Evolutionary conservation across 2,113 vertebrate species (phyloP), one percentile per base, ranked within the genome.

Genomic region (Hiodon tergisus): DNA sequence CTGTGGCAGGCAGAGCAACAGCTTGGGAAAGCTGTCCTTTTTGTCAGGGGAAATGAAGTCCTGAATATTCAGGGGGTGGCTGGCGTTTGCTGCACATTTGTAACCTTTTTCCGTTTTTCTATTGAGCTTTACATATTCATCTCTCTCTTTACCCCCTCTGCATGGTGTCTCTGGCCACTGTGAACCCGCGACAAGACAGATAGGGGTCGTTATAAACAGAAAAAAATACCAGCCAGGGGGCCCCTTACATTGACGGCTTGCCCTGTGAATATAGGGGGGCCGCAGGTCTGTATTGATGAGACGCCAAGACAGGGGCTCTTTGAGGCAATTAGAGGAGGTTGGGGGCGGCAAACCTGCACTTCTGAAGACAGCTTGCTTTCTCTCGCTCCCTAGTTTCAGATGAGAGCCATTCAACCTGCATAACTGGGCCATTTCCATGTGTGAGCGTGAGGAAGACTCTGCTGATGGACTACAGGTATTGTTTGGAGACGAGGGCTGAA

Each of bases 401-500:
- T 75, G 58, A 70, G 31, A 14, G 59, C 67, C 13, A n/a, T 73
- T 82, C 77, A 5, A 76, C 80, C 76, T 84, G 81, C 86, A 87
- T 84, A 73, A 69, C 63, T 67, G 84, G 79, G 78, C 82, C 84
- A 87, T 81, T 87, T 88, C 83, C 80, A 88, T 85, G 84, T 84
- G 84, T 86, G 81, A 78, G 87, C 86, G 78, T 78, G 81, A 81
- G 62, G 71, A 81, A 78, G 73, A 10, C 52, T 16, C 67, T 17
- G 17, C 74, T 76, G 83, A 71, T n/a, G 58, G 70, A 71, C 70
- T 59, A 57, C 57, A 50, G 70, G 84, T 74, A 87, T 89, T 89
- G 86, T 90, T 80, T 71, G 78, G 77, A 85, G 82, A 80, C 77
- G 63, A 82, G 83, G 88, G 84, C 86, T 82, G 79, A 83, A 87